Percentiles rank a stretch among this genome's conserved stretches.
Evolutionary conservation across 2,797 vertebrate genomes (phyloP).

Genomic region (Tapera naevia): DNA sequence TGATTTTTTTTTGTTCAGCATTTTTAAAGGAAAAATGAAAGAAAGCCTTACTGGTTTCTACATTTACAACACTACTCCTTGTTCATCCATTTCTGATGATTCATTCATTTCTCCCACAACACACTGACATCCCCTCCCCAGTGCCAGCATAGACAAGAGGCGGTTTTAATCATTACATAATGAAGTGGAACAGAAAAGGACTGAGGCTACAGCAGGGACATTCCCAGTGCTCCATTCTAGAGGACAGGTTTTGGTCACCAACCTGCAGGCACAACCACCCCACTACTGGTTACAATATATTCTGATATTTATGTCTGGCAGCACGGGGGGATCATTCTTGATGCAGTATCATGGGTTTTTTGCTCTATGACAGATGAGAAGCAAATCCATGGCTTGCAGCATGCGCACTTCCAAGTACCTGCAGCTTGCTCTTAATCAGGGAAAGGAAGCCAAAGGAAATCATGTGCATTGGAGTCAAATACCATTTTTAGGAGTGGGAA

Average conservation of each 20-base stretch:
- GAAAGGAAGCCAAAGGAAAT: slow-evolving; percentile 49
- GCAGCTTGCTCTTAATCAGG: not conserved
- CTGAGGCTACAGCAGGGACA: not conserved
- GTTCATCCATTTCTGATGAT: not conserved
- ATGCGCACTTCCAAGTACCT: not conserved
- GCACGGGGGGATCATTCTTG: rapidly evolving
- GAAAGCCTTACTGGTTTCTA: not conserved
- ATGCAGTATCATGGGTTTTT: not conserved
- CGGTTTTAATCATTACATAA: not conserved
- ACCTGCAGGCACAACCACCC: not conserved
- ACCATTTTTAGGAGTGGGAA: slow-evolving; percentile 48
- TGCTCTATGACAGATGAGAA: not conserved
- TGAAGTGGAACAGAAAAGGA: not conserved
- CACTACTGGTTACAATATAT: rapidly evolving
- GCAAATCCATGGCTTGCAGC: not conserved
- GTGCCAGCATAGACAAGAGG: not conserved
- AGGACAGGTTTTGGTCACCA: not conserved
- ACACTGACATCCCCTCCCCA: not conserved
- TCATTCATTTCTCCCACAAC: not conserved
- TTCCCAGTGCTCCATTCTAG: not conserved
- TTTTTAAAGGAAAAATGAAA: slow-evolving; percentile 4
- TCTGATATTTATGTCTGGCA: not conserved
- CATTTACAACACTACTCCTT: not conserved
- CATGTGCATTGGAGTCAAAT: slow-evolving; percentile 38
- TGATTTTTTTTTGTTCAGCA: not conserved